These are phyloP conservation scores for Dicycla oo DNA, from an alignment of 2,888 invertebrate species.

Conservation along the genomic window DNA sequence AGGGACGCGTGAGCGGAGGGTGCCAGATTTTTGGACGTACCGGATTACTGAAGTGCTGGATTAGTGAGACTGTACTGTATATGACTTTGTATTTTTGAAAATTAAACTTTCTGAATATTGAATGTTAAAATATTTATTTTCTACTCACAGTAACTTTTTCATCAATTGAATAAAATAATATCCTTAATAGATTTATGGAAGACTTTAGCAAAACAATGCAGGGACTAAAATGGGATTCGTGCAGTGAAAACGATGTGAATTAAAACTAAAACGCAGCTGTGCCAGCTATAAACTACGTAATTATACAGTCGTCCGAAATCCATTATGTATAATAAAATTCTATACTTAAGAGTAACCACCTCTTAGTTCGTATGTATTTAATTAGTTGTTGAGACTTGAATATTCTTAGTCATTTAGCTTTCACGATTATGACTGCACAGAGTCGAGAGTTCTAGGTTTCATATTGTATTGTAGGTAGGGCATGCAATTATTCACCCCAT, in stretches of 20 bases:
- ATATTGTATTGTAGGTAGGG: too few relatives aligned
- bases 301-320: slow-evolving; percentile 29
- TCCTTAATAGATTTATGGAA: slow-evolving; percentile 5
- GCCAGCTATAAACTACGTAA: slow-evolving; percentile 33
- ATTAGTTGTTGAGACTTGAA: slow-evolving; percentile 14
- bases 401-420: slow-evolving; percentile 4
- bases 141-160: not conserved
- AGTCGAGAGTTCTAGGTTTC: not conserved
- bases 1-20: too few relatives aligned
- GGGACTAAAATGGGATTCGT: slow-evolving; percentile 2
- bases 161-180: slow-evolving; percentile 7
- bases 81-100: too few relatives aligned
- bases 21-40: too few relatives aligned
- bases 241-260: slow-evolving; percentile 25
- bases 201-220: slow-evolving; percentile 7
- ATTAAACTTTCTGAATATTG: not conserved
- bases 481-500: too few relatives aligned
- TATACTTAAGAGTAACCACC: slow-evolving; percentile 12
- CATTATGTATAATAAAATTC: slow-evolving; percentile 43
- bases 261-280: slow-evolving; percentile 52
- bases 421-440: slow-evolving; percentile 1
- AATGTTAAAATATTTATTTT: not conserved
- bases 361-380: slow-evolving; percentile 8
- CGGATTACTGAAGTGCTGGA: too few relatives aligned
- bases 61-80: too few relatives aligned